phyloP scores from a whole-genome alignment of 2,888 invertebrate species.

The Apeira syringaria region DNA sequence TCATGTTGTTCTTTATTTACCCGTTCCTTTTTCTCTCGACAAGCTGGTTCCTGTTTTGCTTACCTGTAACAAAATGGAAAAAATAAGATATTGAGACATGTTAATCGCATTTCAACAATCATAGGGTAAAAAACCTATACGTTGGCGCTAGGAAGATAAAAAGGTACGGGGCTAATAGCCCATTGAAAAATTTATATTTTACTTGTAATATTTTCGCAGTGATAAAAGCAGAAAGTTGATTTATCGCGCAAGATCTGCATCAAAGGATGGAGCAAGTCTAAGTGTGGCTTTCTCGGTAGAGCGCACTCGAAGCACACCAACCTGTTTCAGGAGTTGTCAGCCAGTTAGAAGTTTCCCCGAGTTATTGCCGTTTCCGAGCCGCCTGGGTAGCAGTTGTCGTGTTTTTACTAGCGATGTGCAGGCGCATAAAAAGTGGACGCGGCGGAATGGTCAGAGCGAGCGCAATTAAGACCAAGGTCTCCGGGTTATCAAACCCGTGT shows the following conservation, averaged over 20 bases:
- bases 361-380: conserved; percentile 61
- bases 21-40: background rate
- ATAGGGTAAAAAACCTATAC: no score
- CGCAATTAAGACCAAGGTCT: conserved; percentile 84
- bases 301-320: conserved; percentile 60
- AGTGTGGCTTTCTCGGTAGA: conserved; percentile 67
- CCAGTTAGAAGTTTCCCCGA: conserved; percentile 53
- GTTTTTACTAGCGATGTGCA: conserved; percentile 82
- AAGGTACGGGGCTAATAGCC: no score
- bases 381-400: conserved; percentile 67
- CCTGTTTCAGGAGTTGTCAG: conserved; percentile 52
- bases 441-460: conserved; percentile 78
- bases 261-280: conserved; percentile 53
- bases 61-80: conserved; percentile 58
- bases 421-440: conserved; percentile 79
- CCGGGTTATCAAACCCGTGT: conserved; percentile 82
- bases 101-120: no score
- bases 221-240: conserved; percentile 50
- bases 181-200: no score
- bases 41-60: conserved; percentile 13
- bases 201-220: no score
- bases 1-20: background rate
- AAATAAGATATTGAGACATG: no score
- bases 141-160: no score
- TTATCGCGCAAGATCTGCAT: conserved; percentile 58